Conservation (phyloP, 2,113 vertebrate genomes). For the Capreolus pygargus region DNA sequence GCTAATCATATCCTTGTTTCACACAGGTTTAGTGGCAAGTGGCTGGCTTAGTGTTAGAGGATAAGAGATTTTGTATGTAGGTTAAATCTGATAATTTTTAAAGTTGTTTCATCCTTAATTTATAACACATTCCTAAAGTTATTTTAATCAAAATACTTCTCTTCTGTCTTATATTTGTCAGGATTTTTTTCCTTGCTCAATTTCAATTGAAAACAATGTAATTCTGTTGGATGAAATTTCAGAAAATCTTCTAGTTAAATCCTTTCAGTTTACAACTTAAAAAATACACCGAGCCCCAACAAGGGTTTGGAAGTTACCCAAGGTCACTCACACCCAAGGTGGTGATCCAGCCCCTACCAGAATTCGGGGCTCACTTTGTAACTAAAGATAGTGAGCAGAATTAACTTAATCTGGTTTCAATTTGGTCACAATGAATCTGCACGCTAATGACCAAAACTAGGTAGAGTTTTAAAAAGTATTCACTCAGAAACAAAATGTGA, state of each 20-base stretch:
- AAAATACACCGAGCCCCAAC: not conserved
- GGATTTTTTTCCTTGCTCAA: not conserved
- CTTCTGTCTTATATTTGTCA: not conserved
- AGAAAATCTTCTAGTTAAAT: not conserved
- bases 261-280: not conserved
- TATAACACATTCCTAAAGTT: not conserved
- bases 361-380: not conserved
- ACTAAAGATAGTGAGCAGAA: not conserved
- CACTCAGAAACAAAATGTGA: not conserved
- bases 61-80: not conserved
- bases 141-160: slow-evolving; percentile 27
- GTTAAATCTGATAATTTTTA: not conserved
- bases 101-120: not conserved
- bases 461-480: not conserved
- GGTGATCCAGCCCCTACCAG: not conserved
- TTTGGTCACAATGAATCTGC: not conserved
- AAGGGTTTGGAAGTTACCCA: not conserved
- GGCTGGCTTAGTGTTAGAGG: not conserved
- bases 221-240: slow-evolving; percentile 1
- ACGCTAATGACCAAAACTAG: not conserved
- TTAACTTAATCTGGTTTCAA: not conserved
- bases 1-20: not conserved
- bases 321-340: not conserved
- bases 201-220: not conserved
- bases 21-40: slow-evolving; percentile 6